These are phyloP conservation scores for Pangasius krempfi DNA, from an alignment of 2,797 vertebrate species.

Conservation along the genomic window DNA sequence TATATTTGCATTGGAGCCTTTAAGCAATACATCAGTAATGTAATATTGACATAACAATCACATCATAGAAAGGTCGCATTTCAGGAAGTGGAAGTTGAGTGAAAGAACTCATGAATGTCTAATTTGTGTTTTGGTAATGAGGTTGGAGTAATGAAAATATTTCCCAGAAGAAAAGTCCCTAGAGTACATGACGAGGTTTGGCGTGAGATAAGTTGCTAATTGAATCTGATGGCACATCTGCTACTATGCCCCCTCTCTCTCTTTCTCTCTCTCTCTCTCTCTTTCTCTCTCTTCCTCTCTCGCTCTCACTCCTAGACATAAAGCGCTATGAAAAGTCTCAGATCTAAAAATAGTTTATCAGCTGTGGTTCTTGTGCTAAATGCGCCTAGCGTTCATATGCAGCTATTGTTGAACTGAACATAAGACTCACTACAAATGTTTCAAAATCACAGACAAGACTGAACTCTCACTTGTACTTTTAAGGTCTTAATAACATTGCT, in stretches of 20 bases:
- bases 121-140: conserved; percentile 22
- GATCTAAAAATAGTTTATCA: neutral
- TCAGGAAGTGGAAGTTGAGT: neutral
- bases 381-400: neutral
- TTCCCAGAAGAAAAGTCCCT: conserved; percentile 34
- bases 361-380: neutral
- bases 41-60: neutral
- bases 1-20: neutral
- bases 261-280: too few species aligned
- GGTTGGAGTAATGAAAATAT: conserved; percentile 34
- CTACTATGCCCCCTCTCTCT: neutral
- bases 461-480: neutral
- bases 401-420: neutral
- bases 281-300: neutral
- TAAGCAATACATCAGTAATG: neutral
- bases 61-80: neutral
- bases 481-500: neutral
- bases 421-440: neutral
- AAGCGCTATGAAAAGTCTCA: neutral
- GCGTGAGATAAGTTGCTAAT: conserved; percentile 47
- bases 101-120: conserved; percentile 25
- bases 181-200: conserved; percentile 31
- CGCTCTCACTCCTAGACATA: neutral
- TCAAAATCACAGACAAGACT: neutral
- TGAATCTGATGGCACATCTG: conserved; percentile 50